Evolutionary conservation across 1,140 invertebrate genomes (phyloP).

Genomic region (Hetaerina americana): DNA sequence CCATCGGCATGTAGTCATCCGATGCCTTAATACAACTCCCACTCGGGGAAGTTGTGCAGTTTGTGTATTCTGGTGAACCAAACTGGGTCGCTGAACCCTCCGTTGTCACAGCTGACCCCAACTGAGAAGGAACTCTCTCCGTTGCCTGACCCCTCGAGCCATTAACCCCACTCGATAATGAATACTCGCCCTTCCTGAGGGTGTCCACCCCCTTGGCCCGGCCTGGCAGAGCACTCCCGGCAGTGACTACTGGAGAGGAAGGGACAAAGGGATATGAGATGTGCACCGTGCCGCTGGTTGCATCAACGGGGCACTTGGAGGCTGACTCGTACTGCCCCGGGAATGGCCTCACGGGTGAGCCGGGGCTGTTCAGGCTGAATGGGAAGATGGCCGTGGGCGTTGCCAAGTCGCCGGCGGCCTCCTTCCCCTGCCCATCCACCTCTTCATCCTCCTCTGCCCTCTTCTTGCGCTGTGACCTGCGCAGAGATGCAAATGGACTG

Average conservation of each 20-base stretch:
- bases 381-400: conserved; percentile 40
- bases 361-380: conserved; percentile 42
- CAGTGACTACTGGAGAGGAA: background rate
- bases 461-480: conserved; percentile 20
- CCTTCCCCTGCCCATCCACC: conserved; percentile 29
- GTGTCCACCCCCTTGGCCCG: background rate
- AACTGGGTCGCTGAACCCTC: background rate
- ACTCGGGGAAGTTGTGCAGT: background rate
- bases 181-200: background rate
- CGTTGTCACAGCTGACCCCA: background rate
- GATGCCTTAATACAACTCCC: background rate
- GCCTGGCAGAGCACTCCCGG: background rate
- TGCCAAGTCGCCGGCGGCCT: conserved; percentile 35
- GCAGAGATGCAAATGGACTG: conserved; percentile 26
- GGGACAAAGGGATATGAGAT: conserved; percentile 7
- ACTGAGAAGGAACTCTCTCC: background rate
- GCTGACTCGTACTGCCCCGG: conserved; percentile 17
- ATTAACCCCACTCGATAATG: background rate
- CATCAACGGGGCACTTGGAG: conserved; percentile 23
- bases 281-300: conserved; percentile 23
- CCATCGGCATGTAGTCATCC: background rate
- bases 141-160: background rate
- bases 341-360: conserved; percentile 36
- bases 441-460: conserved; percentile 20
- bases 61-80: background rate